Evolutionary conservation across 1,140 invertebrate species (phyloP).

Genomic region (Microplitis demolitor): DNA sequence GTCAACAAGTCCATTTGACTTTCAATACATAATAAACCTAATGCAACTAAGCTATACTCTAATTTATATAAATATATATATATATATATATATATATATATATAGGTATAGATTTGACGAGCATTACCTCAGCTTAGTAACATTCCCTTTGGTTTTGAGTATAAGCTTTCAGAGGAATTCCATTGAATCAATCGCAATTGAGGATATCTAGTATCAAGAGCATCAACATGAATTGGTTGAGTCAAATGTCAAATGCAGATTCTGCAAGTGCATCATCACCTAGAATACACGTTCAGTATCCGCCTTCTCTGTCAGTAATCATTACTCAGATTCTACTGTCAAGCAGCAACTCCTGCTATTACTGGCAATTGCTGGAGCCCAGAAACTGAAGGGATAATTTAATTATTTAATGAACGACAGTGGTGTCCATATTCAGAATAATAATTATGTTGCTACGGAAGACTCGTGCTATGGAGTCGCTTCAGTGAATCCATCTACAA

Average conservation of each 20-base stretch:
- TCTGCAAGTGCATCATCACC: slow-evolving; percentile 17
- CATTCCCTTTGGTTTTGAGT: too few species aligned
- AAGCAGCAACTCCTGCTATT: too few species aligned
- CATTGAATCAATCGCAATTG: background rate
- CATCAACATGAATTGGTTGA: background rate
- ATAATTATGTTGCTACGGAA: slow-evolving; percentile 6
- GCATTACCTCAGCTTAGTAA: too few species aligned
- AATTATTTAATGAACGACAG: slow-evolving; percentile 21
- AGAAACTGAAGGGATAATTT: slow-evolving; percentile 8
- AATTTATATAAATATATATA: too few species aligned
- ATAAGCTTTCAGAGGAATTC: background rate
- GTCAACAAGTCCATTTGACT: too few species aligned
- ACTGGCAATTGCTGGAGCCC: too few species aligned
- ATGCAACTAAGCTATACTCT: too few species aligned
- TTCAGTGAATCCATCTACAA: background rate
- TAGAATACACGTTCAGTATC: slow-evolving; percentile 6
- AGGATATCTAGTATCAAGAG: background rate
- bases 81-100: too few species aligned
- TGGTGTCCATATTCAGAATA: slow-evolving; percentile 21
- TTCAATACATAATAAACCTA: too few species aligned
- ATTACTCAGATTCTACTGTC: background rate
- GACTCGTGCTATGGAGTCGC: background rate
- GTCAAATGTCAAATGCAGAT: slow-evolving; percentile 21
- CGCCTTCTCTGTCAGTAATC: background rate
- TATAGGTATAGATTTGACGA: too few species aligned